phyloP scores from a whole-genome alignment of 2,113 vertebrate genomes.

The Numenius arquata region DNA sequence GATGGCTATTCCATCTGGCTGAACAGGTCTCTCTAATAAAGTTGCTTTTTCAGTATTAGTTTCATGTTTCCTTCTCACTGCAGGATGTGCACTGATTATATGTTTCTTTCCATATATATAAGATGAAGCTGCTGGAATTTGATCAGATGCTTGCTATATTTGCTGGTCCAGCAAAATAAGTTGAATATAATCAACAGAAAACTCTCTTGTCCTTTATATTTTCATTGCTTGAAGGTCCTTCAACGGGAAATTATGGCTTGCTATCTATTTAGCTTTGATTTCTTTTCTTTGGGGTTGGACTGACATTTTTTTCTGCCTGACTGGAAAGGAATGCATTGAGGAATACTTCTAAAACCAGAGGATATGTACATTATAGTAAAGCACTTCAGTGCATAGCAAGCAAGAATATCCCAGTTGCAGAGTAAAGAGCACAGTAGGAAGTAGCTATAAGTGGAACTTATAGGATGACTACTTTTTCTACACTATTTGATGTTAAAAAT shows the following conservation, averaged over 20 bases:
- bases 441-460: not conserved
- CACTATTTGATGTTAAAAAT: not conserved
- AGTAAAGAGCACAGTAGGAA: conserved; percentile 5
- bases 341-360: not conserved
- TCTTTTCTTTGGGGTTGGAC: not conserved
- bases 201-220: not conserved
- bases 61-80: conserved; percentile 13
- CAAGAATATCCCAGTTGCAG: not conserved
- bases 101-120: conserved; percentile 36
- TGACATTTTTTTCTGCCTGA: conserved; percentile 15
- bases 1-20: not conserved
- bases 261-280: conserved; percentile 14
- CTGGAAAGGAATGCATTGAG: not conserved
- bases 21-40: not conserved
- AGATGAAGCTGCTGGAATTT: not conserved
- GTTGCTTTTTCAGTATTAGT: not conserved
- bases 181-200: not conserved
- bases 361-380: not conserved
- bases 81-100: not conserved
- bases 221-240: not conserved
- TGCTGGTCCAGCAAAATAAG: not conserved
- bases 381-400: not conserved
- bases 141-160: not conserved
- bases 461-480: not conserved
- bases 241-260: not conserved